A percentile compares a stretch with the other conserved stretches of the same genome.
Conservation (phyloP, 2,888 invertebrate genomes). For the Macrosoma leucophasiata region DNA sequence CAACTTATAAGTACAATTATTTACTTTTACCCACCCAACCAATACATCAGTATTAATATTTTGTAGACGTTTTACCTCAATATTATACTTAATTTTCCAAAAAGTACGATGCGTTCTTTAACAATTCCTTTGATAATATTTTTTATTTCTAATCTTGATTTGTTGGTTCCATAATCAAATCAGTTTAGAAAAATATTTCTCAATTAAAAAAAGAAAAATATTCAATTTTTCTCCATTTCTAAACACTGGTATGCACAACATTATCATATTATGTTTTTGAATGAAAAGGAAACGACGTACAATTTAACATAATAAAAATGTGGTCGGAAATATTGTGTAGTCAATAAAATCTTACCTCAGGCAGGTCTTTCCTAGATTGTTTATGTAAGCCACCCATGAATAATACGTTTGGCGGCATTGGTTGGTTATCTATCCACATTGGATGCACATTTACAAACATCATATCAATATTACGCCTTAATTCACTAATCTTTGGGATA, state of each 20-base stretch:
- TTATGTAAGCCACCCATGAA: constrained; percentile 36
- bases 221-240: constrained; percentile 27
- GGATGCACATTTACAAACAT: constrained; percentile 34
- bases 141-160: too few relatives aligned
- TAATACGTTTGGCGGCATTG: constrained; percentile 34
- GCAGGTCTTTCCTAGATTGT: constrained; percentile 28
- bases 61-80: too few relatives aligned
- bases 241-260: constrained; percentile 32
- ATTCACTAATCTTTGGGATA: constrained; percentile 25
- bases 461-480: constrained; percentile 34
- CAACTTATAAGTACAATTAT: too few relatives aligned
- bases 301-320: too few relatives aligned
- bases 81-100: too few relatives aligned
- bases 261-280: constrained; percentile 30
- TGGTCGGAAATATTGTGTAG: constrained; percentile 7
- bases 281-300: too few relatives aligned
- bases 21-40: too few relatives aligned
- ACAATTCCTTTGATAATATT: too few relatives aligned
- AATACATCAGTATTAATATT: too few relatives aligned
- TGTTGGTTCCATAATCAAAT: not conserved
- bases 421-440: constrained; percentile 34
- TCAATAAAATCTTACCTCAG: constrained; percentile 25
- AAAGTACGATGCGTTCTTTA: too few relatives aligned
- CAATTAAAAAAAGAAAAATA: constrained; percentile 5
- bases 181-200: constrained; percentile 3